Base-by-base conservation (phyloP, 2,113 vertebrate species). In the Leucoraja erinaceus region DNA sequence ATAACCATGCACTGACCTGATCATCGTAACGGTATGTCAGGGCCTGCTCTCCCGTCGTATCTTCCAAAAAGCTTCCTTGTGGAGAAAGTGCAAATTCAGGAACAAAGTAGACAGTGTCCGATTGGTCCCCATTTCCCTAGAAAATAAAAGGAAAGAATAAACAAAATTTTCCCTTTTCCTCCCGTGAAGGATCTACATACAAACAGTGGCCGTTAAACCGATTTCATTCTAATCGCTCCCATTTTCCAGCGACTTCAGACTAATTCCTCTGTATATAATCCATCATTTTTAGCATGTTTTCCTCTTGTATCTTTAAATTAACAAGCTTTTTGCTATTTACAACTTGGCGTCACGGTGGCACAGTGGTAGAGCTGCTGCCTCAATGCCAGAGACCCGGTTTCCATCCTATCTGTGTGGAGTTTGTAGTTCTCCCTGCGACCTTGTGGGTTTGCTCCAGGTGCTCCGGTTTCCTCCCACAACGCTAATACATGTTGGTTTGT, bases 1-100 rank as follows among this genome's bases (percentile, higher is more conserved):
- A 16, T 72, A 72, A 54, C 90, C 33, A 72, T 74, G 18, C 10
- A 94, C 97, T 94, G 93, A 98, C 98, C 97, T 98, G 98, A 94
- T 98, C 98, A 0, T 98, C 98, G 0, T 97, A 98, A 92, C 96
- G 97, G 93, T 98, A 99, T 0, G 97, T 98, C 75, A 98, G 97
- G 93, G 97, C 97, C 94, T 98, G 97, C 12, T 99, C 98, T 90
- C 97, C 98, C 0, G 97, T 97, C 0, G 97, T 97, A 0, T 98
- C 98, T 95, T 99, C 98, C 83, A 98, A 97, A 93, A 98, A 98
- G 94, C 98, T 98, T 93, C 98, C 98, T 95, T 98, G 98, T 3
- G 98, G 98, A n/a, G 98, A 98, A 75, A 99, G 97, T 0, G 97
- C 97, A 93, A 98, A 99, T 95, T 99, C 98, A 0, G 98, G 98